Base-by-base conservation (phyloP, 2,888 invertebrate genomes). In the Pristionchus exspectatus region DNA sequence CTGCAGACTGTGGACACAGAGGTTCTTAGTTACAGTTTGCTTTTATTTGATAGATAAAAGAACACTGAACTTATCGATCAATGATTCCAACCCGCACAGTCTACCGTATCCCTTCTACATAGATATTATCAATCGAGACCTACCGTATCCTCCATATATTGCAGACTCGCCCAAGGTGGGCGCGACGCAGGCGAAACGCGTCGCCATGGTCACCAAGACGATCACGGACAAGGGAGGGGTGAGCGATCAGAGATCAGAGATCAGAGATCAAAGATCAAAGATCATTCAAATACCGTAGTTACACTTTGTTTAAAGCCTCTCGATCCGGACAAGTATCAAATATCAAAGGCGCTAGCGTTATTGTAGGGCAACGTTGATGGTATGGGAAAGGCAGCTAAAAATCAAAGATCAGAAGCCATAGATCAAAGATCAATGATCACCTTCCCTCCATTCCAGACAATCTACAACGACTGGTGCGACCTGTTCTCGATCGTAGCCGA, bases 381-480 rank as follows among this genome's bases (percentile, higher is more conserved):
- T 38, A 38, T 5, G 38, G 38, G 5, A 38, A 38, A 2, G 38
- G 38, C 38, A 38, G 5, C 2, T 38, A 66, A 66, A 66, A n/a
- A 66, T 14, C 18, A 56, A 14, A 14, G 56, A 66, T 66, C 24
- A 66, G 54, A 54, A 54, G 14, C 54, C 5, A 66, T 66, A n/a
- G n/a, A n/a, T n/a, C 27, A 66, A 69, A 69, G 30, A 27, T 69
- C 30, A 69, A 69, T 4, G 14, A 69, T 27, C 69, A 69, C 14
- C 12, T 50, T 9, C 18, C 27, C 7, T 1, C 14, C 10, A 18
- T 33, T 81, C 14, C 81, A 81, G 81, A 44, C 50, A 12, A 81
- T 81, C 81, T 81, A 27, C 50, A 81, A 50, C n/a, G 81, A 81
- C 81, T 81, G 81, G 81, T 81, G 81, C 81, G 81, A 81, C 81